These are phyloP conservation scores for Tetramorium alpestre DNA, from an alignment of 1,140 invertebrate species.

Conservation along the genomic window DNA sequence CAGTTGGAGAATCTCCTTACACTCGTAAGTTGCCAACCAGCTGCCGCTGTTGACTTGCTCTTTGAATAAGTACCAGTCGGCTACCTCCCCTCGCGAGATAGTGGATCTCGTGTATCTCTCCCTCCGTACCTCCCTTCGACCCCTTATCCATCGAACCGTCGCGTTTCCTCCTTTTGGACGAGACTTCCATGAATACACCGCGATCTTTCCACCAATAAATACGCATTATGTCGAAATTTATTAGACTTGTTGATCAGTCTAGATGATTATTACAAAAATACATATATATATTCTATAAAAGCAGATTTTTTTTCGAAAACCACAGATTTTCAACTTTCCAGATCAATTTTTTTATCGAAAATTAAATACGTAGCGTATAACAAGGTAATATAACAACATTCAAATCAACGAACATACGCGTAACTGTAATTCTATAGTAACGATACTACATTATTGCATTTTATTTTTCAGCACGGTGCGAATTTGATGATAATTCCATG, in stretches of 20 bases:
- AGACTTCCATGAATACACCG: not conserved
- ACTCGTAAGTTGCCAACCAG: constrained; percentile 75
- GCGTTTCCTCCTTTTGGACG: constrained; percentile 49
- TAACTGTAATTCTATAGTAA: constrained; percentile 10
- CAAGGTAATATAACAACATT: not conserved
- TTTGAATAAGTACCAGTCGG: constrained; percentile 70
- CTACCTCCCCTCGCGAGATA: constrained; percentile 71
- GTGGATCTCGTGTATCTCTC: constrained; percentile 39
- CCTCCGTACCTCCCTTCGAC: not conserved
- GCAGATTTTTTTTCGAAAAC: not conserved
- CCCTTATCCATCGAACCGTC: constrained; percentile 18
- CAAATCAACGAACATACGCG: not conserved
- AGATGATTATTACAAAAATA: constrained; percentile 5
- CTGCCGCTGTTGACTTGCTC: constrained; percentile 74
- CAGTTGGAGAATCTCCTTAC: constrained; percentile 64
- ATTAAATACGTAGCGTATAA: not conserved
- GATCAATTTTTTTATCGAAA: not conserved
- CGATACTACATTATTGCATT: constrained; percentile 9
- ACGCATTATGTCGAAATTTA: constrained; percentile 63
- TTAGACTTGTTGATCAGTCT: constrained; percentile 45
- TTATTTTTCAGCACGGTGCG: constrained; percentile 35
- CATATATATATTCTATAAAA: too few relatives aligned
- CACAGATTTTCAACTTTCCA: not conserved
- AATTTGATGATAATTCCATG: constrained; percentile 57
- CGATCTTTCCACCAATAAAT: not conserved